Conservation (phyloP, 2,888 invertebrate genomes). For the Drosophila barbarae region DNA sequence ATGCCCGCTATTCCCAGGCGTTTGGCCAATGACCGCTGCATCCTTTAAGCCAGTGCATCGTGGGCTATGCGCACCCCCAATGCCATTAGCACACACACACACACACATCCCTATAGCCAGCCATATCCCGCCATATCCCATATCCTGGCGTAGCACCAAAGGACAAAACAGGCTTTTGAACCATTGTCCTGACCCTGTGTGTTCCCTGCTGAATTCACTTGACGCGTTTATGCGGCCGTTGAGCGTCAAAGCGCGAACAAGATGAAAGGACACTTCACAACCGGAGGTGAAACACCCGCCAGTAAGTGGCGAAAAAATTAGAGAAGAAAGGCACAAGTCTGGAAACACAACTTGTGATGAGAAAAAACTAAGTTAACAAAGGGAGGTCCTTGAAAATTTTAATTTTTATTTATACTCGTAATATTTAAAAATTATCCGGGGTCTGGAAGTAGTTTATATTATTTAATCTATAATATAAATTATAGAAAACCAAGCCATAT, state of each 20-base stretch:
- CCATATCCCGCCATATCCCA: background rate
- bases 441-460: background rate
- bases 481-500: too few species aligned
- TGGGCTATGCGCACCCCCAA: constrained; percentile 6
- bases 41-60: constrained; percentile 14
- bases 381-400: too few species aligned
- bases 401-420: too few species aligned
- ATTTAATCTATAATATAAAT: too few species aligned
- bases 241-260: constrained; percentile 20
- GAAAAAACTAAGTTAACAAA: background rate
- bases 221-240: constrained; percentile 27
- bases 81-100: constrained; percentile 27
- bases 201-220: constrained; percentile 12
- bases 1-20: constrained; percentile 14
- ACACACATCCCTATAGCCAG: constrained; percentile 1
- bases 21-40: constrained; percentile 35
- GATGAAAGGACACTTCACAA: constrained; percentile 3
- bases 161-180: constrained; percentile 11
- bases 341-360: too few species aligned
- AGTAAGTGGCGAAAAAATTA: constrained; percentile 1
- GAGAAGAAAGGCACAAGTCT: background rate
- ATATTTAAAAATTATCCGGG: background rate
- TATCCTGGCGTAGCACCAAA: background rate
- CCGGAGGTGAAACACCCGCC: constrained; percentile 2
- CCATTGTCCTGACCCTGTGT: constrained; percentile 24